A percentile compares a stretch with the other conserved stretches of the same genome.
phyloP scores from a whole-genome alignment of 1,140 invertebrate genomes.

The Cotesia glomerata region DNA sequence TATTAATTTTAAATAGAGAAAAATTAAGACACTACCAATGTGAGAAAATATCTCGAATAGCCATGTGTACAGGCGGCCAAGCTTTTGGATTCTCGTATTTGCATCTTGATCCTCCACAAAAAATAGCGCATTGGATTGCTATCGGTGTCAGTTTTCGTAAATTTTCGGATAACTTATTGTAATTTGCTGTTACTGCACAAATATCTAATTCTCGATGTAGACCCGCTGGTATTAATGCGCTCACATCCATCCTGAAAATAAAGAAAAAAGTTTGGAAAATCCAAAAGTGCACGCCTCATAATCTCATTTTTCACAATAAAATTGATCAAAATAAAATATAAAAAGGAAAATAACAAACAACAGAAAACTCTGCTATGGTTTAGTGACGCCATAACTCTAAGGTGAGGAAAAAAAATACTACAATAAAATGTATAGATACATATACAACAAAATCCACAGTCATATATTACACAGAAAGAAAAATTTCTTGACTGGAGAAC shows the following conservation, averaged over 20 bases:
- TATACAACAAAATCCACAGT: too few species aligned
- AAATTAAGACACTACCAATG: conserved; percentile 70
- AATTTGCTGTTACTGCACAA: conserved; percentile 51
- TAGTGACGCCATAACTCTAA: too few species aligned
- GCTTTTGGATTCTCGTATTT: conserved; percentile 77
- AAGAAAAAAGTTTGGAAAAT: too few species aligned
- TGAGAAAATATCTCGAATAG: conserved; percentile 80
- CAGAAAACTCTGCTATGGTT: too few species aligned
- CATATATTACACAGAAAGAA: too few species aligned
- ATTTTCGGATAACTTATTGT: conserved; percentile 67
- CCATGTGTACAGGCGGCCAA: conserved; percentile 73
- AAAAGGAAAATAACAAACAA: too few species aligned
- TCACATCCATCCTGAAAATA: conserved; percentile 53
- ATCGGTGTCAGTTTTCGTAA: conserved; percentile 68
- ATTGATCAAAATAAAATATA: too few species aligned
- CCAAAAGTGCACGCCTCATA: too few species aligned
- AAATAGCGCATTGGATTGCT: conserved; percentile 76
- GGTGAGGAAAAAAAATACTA: too few species aligned
- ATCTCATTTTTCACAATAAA: too few species aligned
- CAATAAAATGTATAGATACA: too few species aligned
- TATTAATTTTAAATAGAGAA: not conserved
- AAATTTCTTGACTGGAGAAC: too few species aligned
- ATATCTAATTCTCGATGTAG: conserved; percentile 46
- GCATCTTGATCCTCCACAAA: conserved; percentile 82
- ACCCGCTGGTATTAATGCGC: conserved; percentile 55